Evolutionary conservation across 2,113 vertebrate genomes (phyloP), one percentile per base, ranked within the genome.

Genomic region (Helogale parvula): DNA sequence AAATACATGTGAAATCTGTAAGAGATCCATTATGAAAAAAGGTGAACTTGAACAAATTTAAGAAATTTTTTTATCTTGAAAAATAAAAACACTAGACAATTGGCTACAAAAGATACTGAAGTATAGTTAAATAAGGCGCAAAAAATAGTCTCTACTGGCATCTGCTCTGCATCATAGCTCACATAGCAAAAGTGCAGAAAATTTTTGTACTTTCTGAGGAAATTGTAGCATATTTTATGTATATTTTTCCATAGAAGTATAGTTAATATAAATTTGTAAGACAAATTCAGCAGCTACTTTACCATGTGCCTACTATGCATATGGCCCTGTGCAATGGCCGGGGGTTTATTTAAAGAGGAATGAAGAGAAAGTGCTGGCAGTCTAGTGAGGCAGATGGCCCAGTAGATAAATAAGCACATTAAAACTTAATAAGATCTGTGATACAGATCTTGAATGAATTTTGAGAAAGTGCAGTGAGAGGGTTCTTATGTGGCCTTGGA

Each of bases 51-150:
- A 45, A 45, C 23, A 84, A 80, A 8, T 90, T 96, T 41, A 83
- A 81, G 33, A 29, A 90, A 71, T 5, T 74, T 15, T 92, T 87
- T 93, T 97, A 21, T 38, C 52, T 93, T 88, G 69, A 88, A 95
- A 87, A 98, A 52, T 69, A 79, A 94, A 91, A 57, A 68, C 29
- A 79, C 47, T 74, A 50, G 31, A 71, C 10, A 88, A 35, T 65
- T 86, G 31, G 12, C 52, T 79, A 27, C 8, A 60, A 88, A 94
- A 79, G 41, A 81, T 63, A 21, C 41, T 82, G 41, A 93, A 54
- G n/a, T 66, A 31, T 33, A 86, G 25, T 82, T 60, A 60, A 91
- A 57, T 88, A 80, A 83, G 10, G 16, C 17, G 76, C 10, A 69
- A 4, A 68, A 25, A 23, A 17, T 90, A 33, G 72, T 95, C 27